Conservation (phyloP, 1,140 invertebrate genomes). For the Diploscapter pachys region DNA sequence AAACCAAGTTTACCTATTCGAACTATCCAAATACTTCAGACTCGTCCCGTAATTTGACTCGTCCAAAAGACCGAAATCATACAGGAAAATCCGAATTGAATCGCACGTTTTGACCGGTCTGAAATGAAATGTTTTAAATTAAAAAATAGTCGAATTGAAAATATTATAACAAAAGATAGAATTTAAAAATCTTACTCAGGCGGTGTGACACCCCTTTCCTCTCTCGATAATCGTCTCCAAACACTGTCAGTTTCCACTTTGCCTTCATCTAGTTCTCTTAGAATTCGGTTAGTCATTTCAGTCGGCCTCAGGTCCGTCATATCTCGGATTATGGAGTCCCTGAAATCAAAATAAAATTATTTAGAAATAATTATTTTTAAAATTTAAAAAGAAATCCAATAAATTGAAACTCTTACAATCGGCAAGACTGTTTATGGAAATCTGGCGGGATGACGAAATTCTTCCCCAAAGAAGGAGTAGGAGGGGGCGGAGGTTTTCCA, state of each 20-base stretch:
- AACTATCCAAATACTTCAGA: conserved; percentile 42
- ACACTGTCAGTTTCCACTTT: conserved; percentile 61
- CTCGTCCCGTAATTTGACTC: conserved; percentile 41
- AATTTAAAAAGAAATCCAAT: neutral
- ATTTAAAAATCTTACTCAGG: conserved; percentile 9
- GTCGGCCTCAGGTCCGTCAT: conserved; percentile 68
- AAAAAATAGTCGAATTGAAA: conserved; percentile 17
- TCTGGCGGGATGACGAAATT: conserved; percentile 51
- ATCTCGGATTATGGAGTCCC: conserved; percentile 63
- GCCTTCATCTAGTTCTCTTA: conserved; percentile 39
- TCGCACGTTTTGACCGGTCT: conserved; percentile 46
- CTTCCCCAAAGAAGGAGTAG: conserved; percentile 21
- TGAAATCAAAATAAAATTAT: conserved; percentile 54
- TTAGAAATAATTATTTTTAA: conserved; percentile 19
- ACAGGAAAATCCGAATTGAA: conserved; percentile 53
- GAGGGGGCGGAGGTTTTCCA: neutral
- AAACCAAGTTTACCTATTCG: conserved; percentile 8
- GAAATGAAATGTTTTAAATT: conserved; percentile 22
- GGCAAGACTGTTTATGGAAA: conserved; percentile 65
- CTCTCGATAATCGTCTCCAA: conserved; percentile 39
- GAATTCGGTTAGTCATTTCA: conserved; percentile 65
- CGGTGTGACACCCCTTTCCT: conserved; percentile 31
- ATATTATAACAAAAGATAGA: too few species aligned
- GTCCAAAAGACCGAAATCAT: conserved; percentile 54
- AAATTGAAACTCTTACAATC: conserved; percentile 68